These are phyloP conservation scores for Bostrychus sinensis DNA, from an alignment of 2,113 vertebrate species.

Conservation along the genomic window DNA sequence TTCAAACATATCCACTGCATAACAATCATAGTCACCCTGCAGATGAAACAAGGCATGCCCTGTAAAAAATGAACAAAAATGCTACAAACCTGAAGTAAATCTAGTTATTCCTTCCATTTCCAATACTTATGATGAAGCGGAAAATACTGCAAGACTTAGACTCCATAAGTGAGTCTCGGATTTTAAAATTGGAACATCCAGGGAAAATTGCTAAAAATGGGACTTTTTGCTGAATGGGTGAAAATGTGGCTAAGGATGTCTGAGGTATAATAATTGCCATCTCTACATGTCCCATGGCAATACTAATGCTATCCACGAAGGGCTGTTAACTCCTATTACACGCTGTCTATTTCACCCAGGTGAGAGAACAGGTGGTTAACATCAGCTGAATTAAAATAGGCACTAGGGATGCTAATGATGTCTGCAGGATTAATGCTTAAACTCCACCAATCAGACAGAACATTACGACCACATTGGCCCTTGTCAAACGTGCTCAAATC, in stretches of 20 bases:
- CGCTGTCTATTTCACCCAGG: slow-evolving; percentile 53
- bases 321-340: slow-evolving; percentile 63
- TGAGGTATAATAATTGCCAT: slow-evolving; percentile 66
- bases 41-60: not conserved
- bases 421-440: not conserved
- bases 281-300: slow-evolving; percentile 55
- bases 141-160: slow-evolving; percentile 11
- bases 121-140: slow-evolving; percentile 10
- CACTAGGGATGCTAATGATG: slow-evolving; percentile 23
- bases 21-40: no score
- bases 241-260: slow-evolving; percentile 43
- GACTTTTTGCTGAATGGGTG: slow-evolving; percentile 37
- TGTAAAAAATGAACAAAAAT: slow-evolving; percentile 12
- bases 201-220: slow-evolving; percentile 41
- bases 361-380: slow-evolving; percentile 50
- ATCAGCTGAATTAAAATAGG: slow-evolving; percentile 26
- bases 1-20: no score
- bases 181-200: slow-evolving; percentile 21
- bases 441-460: not conserved
- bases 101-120: slow-evolving; percentile 40
- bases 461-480: not conserved
- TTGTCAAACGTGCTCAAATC: not conserved
- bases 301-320: slow-evolving; percentile 48
- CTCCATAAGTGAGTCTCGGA: not conserved
- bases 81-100: slow-evolving; percentile 40